phyloP scores from a whole-genome alignment of 1,140 invertebrate species.

The Drosophila tsacasi region DNA sequence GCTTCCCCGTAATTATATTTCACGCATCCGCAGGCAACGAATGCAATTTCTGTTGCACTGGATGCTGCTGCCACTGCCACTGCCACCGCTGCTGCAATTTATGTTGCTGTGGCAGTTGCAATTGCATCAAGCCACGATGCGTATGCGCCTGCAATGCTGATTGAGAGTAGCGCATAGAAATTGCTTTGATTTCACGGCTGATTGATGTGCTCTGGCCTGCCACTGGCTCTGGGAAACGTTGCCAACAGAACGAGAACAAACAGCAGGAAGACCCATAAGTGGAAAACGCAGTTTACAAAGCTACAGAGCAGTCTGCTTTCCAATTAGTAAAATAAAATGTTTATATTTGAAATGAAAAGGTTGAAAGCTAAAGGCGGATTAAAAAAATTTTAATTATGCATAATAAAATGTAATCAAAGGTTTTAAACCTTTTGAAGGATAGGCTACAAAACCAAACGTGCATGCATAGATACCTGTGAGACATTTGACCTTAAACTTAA shows the following conservation, averaged over 20 bases:
- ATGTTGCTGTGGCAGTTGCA: constrained; percentile 17
- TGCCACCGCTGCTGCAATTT: constrained; percentile 3
- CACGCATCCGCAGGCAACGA: neutral
- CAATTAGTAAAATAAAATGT: constrained; percentile 18
- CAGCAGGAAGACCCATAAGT: neutral
- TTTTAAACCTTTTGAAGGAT: neutral
- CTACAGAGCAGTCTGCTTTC: neutral
- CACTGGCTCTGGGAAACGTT: constrained; percentile 9
- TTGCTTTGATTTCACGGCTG: constrained; percentile 50
- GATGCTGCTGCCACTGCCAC: neutral
- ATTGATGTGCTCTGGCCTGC: constrained; percentile 32
- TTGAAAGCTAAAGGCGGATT: neutral
- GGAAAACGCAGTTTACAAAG: constrained; percentile 8
- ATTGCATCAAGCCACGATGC: constrained; percentile 29
- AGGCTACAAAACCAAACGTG: neutral
- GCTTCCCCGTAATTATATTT: constrained; percentile 61
- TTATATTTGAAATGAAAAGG: neutral
- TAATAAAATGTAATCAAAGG: neutral
- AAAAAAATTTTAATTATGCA: neutral
- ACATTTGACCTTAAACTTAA: neutral
- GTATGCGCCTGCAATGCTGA: constrained; percentile 33
- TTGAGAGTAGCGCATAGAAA: constrained; percentile 45
- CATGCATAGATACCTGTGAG: neutral
- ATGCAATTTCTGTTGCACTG: constrained; percentile 13
- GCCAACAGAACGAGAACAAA: neutral